phyloP scores from a whole-genome alignment of 1,140 invertebrate species.

The Zophobas atratus region DNA sequence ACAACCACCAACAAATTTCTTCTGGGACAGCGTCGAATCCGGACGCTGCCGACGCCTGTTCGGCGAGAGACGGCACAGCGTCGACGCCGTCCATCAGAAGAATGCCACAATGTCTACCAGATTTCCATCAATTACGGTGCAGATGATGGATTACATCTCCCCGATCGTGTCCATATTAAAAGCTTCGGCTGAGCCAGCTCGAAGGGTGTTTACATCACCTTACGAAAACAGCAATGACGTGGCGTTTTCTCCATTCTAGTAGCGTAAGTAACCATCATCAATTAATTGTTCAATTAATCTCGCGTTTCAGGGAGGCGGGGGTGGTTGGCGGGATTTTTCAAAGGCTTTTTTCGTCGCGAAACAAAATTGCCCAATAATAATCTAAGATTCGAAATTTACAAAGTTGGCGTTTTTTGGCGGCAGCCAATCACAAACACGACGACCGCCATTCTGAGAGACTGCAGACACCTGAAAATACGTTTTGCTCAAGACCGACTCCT shows the following conservation, averaged over 20 bases:
- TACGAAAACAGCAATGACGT: not conserved
- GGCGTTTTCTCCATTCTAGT: not conserved
- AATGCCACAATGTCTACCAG: conserved; percentile 15
- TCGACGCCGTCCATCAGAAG: conserved; percentile 24
- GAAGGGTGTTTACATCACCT: not conserved
- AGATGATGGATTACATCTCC: conserved; percentile 13
- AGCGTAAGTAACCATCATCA: not conserved
- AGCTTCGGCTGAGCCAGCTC: not conserved
- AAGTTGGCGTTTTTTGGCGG: no score
- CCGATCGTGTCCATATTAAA: conserved; percentile 9
- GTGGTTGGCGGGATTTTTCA: no score
- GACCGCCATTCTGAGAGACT: no score
- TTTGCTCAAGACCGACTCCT: no score
- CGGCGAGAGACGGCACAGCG: conserved; percentile 13
- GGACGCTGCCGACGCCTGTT: conserved; percentile 44
- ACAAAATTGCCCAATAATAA: no score
- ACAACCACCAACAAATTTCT: conserved; percentile 44
- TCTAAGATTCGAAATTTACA: no score
- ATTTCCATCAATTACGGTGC: conserved; percentile 25
- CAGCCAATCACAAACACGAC: no score
- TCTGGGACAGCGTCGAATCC: conserved; percentile 39
- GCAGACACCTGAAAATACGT: no score
- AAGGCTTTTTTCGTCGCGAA: no score
- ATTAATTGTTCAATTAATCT: no score
- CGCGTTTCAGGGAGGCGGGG: not conserved